phyloP scores from a whole-genome alignment of 2,888 invertebrate species.

The Kuschelorhynchus macadamiae region DNA sequence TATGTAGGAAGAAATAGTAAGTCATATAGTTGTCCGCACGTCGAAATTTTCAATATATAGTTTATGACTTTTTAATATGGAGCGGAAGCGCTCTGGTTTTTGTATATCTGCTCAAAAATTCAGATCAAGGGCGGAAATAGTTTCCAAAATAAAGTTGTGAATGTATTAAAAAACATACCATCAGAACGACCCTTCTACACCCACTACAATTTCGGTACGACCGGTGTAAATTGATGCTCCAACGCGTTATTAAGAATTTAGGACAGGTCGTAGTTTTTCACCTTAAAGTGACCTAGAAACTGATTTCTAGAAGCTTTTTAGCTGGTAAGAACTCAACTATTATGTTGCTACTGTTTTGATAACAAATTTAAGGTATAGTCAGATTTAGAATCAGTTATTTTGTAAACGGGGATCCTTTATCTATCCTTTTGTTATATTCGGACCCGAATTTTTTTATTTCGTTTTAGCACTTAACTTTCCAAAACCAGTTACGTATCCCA shows the following conservation, averaged over 20 bases:
- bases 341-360: too few species aligned
- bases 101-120: slow-evolving; percentile 2
- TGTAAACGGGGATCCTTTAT: too few species aligned
- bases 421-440: too few species aligned
- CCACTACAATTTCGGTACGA: neutral
- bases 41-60: neutral
- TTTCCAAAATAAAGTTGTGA: slow-evolving; percentile 1
- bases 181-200: neutral
- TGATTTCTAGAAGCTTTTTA: slow-evolving; percentile 2
- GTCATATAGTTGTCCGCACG: neutral
- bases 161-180: neutral
- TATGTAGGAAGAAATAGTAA: slow-evolving; percentile 1
- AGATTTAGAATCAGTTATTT: too few species aligned
- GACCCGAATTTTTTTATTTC: too few species aligned
- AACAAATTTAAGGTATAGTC: too few species aligned
- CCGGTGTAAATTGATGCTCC: neutral
- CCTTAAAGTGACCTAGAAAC: neutral
- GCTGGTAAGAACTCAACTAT: neutral
- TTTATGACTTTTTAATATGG: neutral
- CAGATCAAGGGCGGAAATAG: neutral
- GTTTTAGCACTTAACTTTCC: too few species aligned
- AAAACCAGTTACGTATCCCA: too few species aligned
- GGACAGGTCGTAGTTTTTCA: slow-evolving; percentile 1
- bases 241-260: neutral
- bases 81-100: neutral